A percentile compares a stretch with the other conserved stretches of the same genome.
Conservation (phyloP, 2,888 invertebrate species). For the Cylindroiulus punctatus region DNA sequence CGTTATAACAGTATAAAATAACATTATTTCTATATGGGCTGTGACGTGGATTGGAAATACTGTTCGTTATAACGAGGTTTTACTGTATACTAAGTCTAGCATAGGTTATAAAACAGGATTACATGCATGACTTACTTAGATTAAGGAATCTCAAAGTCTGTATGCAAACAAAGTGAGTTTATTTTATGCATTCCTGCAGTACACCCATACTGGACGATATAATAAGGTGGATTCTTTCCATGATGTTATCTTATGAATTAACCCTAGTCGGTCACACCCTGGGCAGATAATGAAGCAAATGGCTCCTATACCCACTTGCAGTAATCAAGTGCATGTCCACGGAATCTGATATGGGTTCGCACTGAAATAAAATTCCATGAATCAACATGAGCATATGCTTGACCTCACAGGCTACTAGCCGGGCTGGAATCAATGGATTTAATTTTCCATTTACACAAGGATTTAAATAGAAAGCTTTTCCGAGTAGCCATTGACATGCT, state of each 20-base stretch:
- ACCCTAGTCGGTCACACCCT: not conserved
- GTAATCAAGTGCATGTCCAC: not conserved
- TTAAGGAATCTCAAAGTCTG: too few relatives aligned
- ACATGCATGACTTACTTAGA: too few relatives aligned
- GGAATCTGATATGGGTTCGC: not conserved
- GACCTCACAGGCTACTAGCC: not conserved
- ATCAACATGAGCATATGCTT: not conserved
- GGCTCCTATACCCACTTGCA: too few relatives aligned
- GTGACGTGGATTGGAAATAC: too few relatives aligned
- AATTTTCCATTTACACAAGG: not conserved
- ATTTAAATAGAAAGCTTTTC: not conserved
- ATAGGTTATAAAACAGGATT: too few relatives aligned
- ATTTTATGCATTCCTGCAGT: too few relatives aligned
- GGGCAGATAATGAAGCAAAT: too few relatives aligned
- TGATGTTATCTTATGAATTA: not conserved
- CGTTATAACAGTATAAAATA: too few relatives aligned
- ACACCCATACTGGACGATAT: too few relatives aligned
- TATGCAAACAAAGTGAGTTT: conserved; percentile 17
- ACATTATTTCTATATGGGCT: too few relatives aligned
- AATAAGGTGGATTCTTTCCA: not conserved
- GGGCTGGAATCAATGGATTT: not conserved
- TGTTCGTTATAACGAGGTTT: too few relatives aligned
- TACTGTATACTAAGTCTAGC: too few relatives aligned
- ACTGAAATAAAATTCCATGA: not conserved
- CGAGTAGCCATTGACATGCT: not conserved